Conservation (phyloP, 2,113 vertebrate genomes). For the Callaeas wilsoni region DNA sequence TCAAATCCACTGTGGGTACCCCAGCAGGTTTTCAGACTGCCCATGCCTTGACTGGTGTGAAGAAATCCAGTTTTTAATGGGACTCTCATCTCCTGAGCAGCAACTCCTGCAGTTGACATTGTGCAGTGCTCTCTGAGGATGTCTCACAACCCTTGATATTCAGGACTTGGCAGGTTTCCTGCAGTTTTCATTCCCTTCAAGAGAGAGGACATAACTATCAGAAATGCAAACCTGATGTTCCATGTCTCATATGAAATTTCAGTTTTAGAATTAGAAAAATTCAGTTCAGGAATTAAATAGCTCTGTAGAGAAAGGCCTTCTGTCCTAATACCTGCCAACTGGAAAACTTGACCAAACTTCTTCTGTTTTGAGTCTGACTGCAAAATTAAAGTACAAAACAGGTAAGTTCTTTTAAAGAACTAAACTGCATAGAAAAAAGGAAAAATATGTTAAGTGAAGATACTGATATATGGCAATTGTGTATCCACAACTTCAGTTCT, state of each 20-base stretch:
- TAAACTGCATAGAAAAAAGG: background rate
- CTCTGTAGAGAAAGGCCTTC: background rate
- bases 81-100: conserved; percentile 87
- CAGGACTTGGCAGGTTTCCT: background rate
- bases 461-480: background rate
- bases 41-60: conserved; percentile 82
- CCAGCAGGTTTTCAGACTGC: conserved; percentile 84
- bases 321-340: background rate
- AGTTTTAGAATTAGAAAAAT: too few species aligned
- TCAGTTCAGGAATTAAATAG: background rate
- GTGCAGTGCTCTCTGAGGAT: conserved; percentile 30
- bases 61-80: conserved; percentile 85
- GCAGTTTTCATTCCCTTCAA: conserved; percentile 66
- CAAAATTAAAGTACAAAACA: background rate
- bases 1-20: conserved; percentile 71
- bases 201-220: background rate
- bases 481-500: background rate
- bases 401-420: background rate
- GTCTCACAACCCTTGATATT: background rate
- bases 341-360: background rate
- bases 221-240: background rate
- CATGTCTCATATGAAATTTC: background rate
- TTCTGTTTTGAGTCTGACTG: background rate
- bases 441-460: background rate
- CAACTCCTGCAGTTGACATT: conserved; percentile 91